Evolutionary conservation across 2,113 vertebrate species (phyloP).

Genomic region (Glaucidium brasilianum): DNA sequence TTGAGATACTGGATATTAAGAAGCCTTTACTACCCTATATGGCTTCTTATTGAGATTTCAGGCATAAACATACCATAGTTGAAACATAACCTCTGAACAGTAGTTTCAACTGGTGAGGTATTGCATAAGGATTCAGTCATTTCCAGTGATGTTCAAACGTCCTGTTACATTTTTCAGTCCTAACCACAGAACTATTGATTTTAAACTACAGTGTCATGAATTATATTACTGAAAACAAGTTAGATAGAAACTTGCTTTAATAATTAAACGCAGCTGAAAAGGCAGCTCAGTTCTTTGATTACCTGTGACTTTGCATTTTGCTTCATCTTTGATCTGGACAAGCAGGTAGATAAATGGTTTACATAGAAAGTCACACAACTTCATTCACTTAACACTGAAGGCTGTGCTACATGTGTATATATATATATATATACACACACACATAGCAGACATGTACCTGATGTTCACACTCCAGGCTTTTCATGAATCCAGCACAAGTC

Average conservation of each 20-base stretch:
- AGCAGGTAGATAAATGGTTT: not conserved
- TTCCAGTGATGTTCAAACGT: not conserved
- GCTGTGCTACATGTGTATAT: not conserved
- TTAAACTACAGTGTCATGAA: not conserved
- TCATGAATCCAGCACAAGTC: not conserved
- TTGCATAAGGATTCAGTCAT: not conserved
- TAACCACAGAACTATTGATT: not conserved
- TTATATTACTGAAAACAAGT: not conserved
- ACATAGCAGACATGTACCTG: not conserved
- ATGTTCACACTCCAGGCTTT: not conserved
- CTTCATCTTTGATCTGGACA: not conserved
- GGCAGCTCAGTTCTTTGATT: not conserved
- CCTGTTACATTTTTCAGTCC: not conserved
- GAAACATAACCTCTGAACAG: not conserved
- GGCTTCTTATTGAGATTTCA: not conserved
- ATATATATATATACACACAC: no score
- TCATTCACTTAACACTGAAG: not conserved
- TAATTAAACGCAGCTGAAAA: slow-evolving; percentile 7
- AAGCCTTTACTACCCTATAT: not conserved
- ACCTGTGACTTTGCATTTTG: not conserved
- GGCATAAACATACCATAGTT: not conserved
- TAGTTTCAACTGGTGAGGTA: not conserved
- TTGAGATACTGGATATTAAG: not conserved
- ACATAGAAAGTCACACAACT: not conserved
- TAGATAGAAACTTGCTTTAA: not conserved